A percentile compares a stretch with the other conserved stretches of the same genome.
phyloP scores from a whole-genome alignment of 2,113 vertebrate species.

The Recurvirostra avosetta region DNA sequence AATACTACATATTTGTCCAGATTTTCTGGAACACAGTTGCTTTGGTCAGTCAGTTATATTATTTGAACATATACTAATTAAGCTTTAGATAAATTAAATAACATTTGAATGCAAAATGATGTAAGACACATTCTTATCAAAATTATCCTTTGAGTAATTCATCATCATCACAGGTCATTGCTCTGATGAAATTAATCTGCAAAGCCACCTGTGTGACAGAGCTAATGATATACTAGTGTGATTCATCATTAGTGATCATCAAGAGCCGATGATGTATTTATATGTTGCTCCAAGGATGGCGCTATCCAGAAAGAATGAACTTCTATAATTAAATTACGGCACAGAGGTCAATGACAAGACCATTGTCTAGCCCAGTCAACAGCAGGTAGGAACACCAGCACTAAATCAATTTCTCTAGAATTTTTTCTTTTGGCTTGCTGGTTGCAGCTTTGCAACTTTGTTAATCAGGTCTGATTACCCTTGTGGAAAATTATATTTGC shows the following conservation, averaged over 20 bases:
- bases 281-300: slow-evolving; percentile 32
- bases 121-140: slow-evolving; percentile 49
- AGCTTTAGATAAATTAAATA: neutral
- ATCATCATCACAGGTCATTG: slow-evolving; percentile 52
- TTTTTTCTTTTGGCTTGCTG: neutral
- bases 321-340: slow-evolving; percentile 40
- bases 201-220: slow-evolving; percentile 69
- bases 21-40: neutral
- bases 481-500: slow-evolving; percentile 31
- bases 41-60: neutral
- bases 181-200: slow-evolving; percentile 68
- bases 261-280: slow-evolving; percentile 67
- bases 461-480: slow-evolving; percentile 33
- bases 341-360: slow-evolving; percentile 6
- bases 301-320: slow-evolving; percentile 51
- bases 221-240: slow-evolving; percentile 67
- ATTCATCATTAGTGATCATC: slow-evolving; percentile 71
- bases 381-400: neutral
- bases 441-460: slow-evolving; percentile 12
- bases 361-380: neutral
- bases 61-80: neutral
- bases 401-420: slow-evolving; percentile 1
- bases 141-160: slow-evolving; percentile 49
- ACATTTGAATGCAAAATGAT: slow-evolving; percentile 1
- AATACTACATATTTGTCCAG: neutral